phyloP scores from a whole-genome alignment of 2,797 vertebrate species.

The Spinus olivaceus region DNA sequence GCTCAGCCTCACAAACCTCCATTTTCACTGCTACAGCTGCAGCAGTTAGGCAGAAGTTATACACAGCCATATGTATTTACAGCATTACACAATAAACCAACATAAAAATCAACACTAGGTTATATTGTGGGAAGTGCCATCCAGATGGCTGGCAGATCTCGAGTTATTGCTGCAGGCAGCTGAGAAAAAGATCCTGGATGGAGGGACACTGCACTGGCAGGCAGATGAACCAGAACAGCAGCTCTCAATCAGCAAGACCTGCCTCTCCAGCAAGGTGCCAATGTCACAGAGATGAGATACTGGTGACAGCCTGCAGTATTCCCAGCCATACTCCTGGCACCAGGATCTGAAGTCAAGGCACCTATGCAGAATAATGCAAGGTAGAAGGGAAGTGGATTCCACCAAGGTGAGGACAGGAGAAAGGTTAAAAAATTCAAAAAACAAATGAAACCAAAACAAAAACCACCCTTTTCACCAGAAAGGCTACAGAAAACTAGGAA shows the following conservation, averaged over 20 bases:
- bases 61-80: constrained; percentile 3
- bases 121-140: neutral
- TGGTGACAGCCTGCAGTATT: neutral
- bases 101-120: neutral
- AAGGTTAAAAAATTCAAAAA: neutral
- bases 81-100: neutral
- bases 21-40: neutral
- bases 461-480: neutral
- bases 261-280: neutral
- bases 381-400: neutral
- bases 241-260: neutral
- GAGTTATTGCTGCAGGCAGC: neutral
- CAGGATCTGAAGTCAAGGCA: neutral
- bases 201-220: neutral
- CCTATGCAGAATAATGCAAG: neutral
- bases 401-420: fast-evolving
- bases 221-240: neutral
- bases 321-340: neutral
- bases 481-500: neutral
- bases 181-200: neutral
- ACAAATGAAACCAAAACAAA: neutral
- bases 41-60: neutral
- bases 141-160: neutral
- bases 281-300: neutral
- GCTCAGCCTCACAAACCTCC: neutral